A percentile compares a stretch with the other conserved stretches of the same genome.
Evolutionary conservation across 2,888 invertebrate species (phyloP).

Genomic region (Nesidiocoris tenuis): DNA sequence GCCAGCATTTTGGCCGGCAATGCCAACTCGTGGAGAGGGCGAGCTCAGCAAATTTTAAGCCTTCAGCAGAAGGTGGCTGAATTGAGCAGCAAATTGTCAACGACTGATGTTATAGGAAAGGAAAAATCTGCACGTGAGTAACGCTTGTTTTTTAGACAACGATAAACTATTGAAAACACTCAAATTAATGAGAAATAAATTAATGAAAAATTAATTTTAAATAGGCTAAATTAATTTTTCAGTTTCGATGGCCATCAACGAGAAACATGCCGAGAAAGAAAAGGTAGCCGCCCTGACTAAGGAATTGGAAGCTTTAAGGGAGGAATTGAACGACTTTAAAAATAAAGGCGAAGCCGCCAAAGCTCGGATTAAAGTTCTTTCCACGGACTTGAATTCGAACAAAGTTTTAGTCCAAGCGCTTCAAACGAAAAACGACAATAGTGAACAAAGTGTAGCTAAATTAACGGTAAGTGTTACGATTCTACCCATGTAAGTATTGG

Average conservation of each 20-base stretch:
- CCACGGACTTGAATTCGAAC: slow-evolving; percentile 62
- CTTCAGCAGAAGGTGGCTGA: slow-evolving; percentile 69
- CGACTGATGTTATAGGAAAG: slow-evolving; percentile 41
- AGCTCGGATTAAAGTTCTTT: slow-evolving; percentile 68
- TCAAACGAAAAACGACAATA: slow-evolving; percentile 64
- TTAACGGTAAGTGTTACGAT: slow-evolving; percentile 55
- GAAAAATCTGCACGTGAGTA: slow-evolving; percentile 47
- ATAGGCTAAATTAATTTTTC: too few species aligned
- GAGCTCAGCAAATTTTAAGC: slow-evolving; percentile 71
- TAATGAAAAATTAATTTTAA: too few species aligned
- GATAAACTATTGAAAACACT: too few species aligned
- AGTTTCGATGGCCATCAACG: slow-evolving; percentile 43
- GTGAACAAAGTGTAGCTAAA: slow-evolving; percentile 64
- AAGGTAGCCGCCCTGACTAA: slow-evolving; percentile 61
- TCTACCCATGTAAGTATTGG: neutral
- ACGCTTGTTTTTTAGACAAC: too few species aligned
- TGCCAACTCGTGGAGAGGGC: slow-evolving; percentile 68
- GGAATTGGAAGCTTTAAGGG: slow-evolving; percentile 61
- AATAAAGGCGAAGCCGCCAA: slow-evolving; percentile 66
- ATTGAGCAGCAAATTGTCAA: slow-evolving; percentile 61
- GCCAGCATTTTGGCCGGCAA: slow-evolving; percentile 62
- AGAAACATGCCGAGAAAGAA: slow-evolving; percentile 48
- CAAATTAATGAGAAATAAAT: too few species aligned
- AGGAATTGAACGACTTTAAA: slow-evolving; percentile 62
- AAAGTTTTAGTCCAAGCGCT: slow-evolving; percentile 63